Evolutionary conservation across 2,113 vertebrate species (phyloP).

Genomic region (Collichthys lucidus): DNA sequence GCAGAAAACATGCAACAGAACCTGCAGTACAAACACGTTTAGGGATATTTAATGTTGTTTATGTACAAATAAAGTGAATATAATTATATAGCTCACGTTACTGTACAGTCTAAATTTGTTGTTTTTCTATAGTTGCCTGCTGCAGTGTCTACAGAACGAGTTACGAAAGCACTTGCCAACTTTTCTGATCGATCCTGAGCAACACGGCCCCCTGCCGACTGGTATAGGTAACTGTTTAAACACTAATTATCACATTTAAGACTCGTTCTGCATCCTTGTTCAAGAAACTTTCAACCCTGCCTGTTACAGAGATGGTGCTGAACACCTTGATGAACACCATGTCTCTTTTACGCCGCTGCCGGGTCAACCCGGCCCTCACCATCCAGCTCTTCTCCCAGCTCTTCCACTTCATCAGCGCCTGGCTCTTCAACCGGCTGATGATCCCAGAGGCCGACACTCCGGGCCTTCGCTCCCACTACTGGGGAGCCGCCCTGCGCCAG

Average conservation of each 20-base stretch:
- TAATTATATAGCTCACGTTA: background rate
- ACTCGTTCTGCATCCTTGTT: background rate
- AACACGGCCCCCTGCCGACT: slow-evolving; percentile 86
- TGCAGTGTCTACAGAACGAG: slow-evolving; percentile 90
- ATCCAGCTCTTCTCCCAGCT: slow-evolving; percentile 98
- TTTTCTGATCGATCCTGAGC: slow-evolving; percentile 92
- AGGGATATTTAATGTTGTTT: background rate
- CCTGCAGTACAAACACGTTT: background rate
- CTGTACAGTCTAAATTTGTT: background rate
- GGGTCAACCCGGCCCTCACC: slow-evolving; percentile 92
- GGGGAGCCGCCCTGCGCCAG: slow-evolving; percentile 91
- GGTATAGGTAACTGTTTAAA: slow-evolving; percentile 86
- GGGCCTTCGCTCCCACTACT: slow-evolving; percentile 91
- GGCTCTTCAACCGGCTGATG: slow-evolving; percentile 94
- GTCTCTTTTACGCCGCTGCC: slow-evolving; percentile 91
- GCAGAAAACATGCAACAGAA: background rate
- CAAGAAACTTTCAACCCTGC: background rate
- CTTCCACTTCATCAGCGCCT: slow-evolving; percentile 94
- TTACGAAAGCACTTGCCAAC: slow-evolving; percentile 91
- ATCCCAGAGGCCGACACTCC: slow-evolving; percentile 81
- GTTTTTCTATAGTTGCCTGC: slow-evolving; percentile 83
- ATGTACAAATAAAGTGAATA: background rate
- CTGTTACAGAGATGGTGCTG: slow-evolving; percentile 88
- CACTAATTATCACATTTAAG: background rate
- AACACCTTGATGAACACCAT: slow-evolving; percentile 92